These are phyloP conservation scores for Oncorhynchus nerka DNA, from an alignment of 2,113 vertebrate genomes.

Conservation along the genomic window DNA sequence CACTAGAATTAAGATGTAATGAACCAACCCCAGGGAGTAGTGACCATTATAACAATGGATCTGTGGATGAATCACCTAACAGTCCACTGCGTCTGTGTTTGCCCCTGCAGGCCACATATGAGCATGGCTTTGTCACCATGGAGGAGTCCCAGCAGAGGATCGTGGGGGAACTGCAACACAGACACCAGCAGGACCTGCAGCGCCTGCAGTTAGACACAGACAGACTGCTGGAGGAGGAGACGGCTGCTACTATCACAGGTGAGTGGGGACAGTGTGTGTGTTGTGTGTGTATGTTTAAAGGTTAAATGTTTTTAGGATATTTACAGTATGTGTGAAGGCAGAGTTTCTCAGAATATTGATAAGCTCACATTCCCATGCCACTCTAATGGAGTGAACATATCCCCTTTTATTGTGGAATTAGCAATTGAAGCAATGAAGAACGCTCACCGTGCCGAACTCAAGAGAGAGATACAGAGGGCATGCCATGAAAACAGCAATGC, in stretches of 20 bases:
- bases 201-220: constrained; percentile 62
- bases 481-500: constrained; percentile 28
- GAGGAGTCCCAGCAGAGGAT: constrained; percentile 62
- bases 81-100: not conserved
- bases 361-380: no score
- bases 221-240: constrained; percentile 70
- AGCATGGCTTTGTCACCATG: constrained; percentile 54
- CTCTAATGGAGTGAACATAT: no score
- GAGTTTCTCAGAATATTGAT: no score
- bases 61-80: not conserved
- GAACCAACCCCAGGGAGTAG: not conserved
- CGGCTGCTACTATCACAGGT: constrained; percentile 65
- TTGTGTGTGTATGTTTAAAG: no score
- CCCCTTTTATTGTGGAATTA: constrained; percentile 23
- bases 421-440: constrained; percentile 69
- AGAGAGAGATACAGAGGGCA: constrained; percentile 62
- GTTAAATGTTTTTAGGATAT: no score
- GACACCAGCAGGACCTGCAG: constrained; percentile 62
- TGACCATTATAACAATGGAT: no score
- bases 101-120: constrained; percentile 51
- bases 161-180: constrained; percentile 62
- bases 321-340: no score
- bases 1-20: not conserved
- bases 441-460: constrained; percentile 66
- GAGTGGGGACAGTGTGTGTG: constrained; percentile 12